Conservation (phyloP, 1,140 invertebrate genomes). For the Hydropsyche tenuis region DNA sequence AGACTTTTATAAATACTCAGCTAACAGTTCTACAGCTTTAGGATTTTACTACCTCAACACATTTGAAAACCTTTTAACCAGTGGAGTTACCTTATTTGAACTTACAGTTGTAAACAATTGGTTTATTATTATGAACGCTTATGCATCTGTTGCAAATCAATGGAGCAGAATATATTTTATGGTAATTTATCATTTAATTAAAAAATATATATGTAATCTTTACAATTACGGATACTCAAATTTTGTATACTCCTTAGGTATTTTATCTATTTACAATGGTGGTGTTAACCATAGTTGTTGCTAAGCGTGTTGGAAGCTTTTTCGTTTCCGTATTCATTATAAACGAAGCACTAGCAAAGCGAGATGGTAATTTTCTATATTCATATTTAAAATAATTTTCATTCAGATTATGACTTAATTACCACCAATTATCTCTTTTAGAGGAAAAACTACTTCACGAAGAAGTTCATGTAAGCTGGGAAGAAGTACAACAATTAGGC, state of each 20-base stretch:
- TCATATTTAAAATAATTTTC: conserved; percentile 20
- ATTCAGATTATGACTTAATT: not conserved
- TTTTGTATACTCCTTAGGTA: conserved; percentile 52
- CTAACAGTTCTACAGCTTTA: conserved; percentile 68
- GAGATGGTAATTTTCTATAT: conserved; percentile 68
- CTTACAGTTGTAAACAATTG: conserved; percentile 90
- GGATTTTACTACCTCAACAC: conserved; percentile 91
- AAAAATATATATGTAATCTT: not conserved
- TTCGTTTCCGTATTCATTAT: conserved; percentile 89
- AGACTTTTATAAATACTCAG: conserved; percentile 79
- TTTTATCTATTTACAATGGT: conserved; percentile 93
- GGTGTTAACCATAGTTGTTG: conserved; percentile 89
- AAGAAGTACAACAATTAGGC: conserved; percentile 69
- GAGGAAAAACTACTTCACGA: conserved; percentile 79
- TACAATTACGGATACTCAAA: not conserved
- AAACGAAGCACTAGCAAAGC: conserved; percentile 80
- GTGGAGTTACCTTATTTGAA: conserved; percentile 86
- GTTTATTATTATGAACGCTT: conserved; percentile 93
- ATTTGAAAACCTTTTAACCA: conserved; percentile 78
- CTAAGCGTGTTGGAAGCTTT: conserved; percentile 89
- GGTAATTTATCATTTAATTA: conserved; percentile 55
- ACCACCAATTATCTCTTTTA: conserved; percentile 52
- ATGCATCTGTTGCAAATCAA: conserved; percentile 71
- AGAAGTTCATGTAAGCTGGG: conserved; percentile 75
- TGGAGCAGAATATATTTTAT: conserved; percentile 86